phyloP scores from a whole-genome alignment of 2,888 invertebrate species.

The Loripinus fragilis region DNA sequence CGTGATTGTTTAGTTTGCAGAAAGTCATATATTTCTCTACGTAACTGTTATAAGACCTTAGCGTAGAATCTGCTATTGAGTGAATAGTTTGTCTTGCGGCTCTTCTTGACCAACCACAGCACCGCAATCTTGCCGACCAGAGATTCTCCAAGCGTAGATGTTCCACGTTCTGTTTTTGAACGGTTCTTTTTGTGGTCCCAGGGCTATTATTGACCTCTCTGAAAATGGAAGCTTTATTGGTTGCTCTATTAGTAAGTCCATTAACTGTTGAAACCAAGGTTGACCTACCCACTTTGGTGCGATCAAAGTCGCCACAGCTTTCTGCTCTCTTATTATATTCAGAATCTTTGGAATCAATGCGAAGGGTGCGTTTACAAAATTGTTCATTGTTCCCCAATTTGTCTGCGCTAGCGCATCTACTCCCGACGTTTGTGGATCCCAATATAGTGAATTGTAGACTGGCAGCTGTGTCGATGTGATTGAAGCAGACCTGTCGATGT shows the following conservation, averaged over 20 bases:
- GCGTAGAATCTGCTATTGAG: constrained; percentile 16
- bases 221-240: constrained; percentile 13
- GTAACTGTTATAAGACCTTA: not conserved
- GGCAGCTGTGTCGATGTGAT: constrained; percentile 12
- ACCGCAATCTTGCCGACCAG: constrained; percentile 19
- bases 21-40: not conserved
- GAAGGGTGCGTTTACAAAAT: constrained; percentile 40
- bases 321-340: constrained; percentile 1
- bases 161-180: constrained; percentile 18
- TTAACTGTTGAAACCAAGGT: constrained; percentile 13
- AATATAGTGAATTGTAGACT: constrained; percentile 25
- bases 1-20: not conserved
- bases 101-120: constrained; percentile 14
- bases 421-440: constrained; percentile 28
- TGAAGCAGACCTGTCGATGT: constrained; percentile 31
- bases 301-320: constrained; percentile 32
- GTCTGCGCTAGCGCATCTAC: constrained; percentile 33
- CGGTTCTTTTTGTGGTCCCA: constrained; percentile 1
- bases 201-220: not conserved
- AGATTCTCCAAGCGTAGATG: constrained; percentile 25
- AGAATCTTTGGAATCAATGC: constrained; percentile 29
- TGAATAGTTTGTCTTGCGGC: not conserved
- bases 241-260: not conserved
- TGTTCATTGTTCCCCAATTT: constrained; percentile 30
- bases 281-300: constrained; percentile 29